These are phyloP conservation scores for Thereva unica DNA, from an alignment of 2,888 invertebrate species.

Conservation along the genomic window DNA sequence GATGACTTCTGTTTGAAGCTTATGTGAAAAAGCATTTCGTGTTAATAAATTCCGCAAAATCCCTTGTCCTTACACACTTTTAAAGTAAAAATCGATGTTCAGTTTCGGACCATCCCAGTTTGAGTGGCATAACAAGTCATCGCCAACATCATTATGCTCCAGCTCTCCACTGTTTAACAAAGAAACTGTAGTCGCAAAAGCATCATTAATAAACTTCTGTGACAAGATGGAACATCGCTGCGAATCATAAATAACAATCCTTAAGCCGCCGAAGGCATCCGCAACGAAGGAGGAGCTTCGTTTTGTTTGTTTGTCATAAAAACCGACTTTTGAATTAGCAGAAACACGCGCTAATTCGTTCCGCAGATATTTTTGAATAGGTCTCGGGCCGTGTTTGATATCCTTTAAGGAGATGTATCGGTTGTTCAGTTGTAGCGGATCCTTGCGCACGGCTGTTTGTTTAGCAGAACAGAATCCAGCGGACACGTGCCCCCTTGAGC, in stretches of 20 bases:
- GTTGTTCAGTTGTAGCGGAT: slow-evolving; percentile 42
- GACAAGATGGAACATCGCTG: slow-evolving; percentile 16
- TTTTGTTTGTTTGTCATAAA: slow-evolving; percentile 15
- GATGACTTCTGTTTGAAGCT: no score
- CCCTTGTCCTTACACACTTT: slow-evolving; percentile 3
- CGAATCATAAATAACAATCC: slow-evolving; percentile 21
- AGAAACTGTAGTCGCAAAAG: slow-evolving; percentile 3
- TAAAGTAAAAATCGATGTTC: slow-evolving; percentile 9
- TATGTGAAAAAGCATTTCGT: no score
- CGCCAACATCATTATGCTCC: not conserved
- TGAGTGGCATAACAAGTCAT: not conserved
- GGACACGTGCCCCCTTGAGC: slow-evolving; percentile 45
- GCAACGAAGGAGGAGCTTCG: slow-evolving; percentile 30
- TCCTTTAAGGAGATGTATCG: slow-evolving; percentile 13
- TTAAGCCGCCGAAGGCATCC: not conserved
- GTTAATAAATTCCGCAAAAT: no score
- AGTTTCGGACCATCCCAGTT: not conserved
- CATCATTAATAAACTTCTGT: slow-evolving; percentile 28
- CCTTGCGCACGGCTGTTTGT: slow-evolving; percentile 44
- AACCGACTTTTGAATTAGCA: slow-evolving; percentile 25
- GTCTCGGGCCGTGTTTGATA: not conserved
- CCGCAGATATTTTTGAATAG: slow-evolving; percentile 10
- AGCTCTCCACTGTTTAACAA: not conserved
- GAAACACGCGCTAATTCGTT: slow-evolving; percentile 31
- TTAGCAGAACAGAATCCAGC: slow-evolving; percentile 45